Evolutionary conservation across 2,113 vertebrate genomes (phyloP).

Genomic region (Sinosuthora webbiana): DNA sequence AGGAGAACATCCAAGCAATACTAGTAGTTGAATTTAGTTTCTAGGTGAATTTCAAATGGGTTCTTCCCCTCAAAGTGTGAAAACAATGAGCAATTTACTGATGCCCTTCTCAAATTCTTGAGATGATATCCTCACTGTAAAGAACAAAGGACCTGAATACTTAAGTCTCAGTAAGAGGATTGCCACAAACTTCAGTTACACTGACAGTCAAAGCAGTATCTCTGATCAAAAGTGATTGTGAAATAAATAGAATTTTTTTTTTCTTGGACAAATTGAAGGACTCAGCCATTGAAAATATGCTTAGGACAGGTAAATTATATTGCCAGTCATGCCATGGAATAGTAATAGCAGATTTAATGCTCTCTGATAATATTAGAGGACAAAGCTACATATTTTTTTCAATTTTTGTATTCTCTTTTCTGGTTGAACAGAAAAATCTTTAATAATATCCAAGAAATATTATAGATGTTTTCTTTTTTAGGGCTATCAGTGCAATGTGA

Average conservation of each 20-base stretch:
- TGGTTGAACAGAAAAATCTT: not conserved
- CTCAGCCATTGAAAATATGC: not conserved
- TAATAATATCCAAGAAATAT: not conserved
- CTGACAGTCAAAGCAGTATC: not conserved
- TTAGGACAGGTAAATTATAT: not conserved
- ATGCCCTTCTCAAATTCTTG: not conserved
- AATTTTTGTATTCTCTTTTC: not conserved
- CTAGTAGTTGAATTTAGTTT: not conserved
- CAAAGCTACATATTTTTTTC: not conserved
- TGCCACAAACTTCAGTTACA: not conserved
- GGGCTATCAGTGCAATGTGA: not conserved
- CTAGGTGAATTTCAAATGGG: not conserved
- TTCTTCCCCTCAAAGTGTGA: not conserved
- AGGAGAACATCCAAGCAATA: not conserved
- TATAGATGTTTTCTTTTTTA: not conserved
- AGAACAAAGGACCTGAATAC: not conserved
- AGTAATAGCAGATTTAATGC: not conserved
- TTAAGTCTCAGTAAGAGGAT: not conserved
- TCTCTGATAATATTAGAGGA: not conserved
- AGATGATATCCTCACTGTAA: not conserved
- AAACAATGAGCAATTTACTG: not conserved
- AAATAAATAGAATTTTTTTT: not conserved
- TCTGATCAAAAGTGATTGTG: not conserved
- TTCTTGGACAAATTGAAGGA: not conserved
- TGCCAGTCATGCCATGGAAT: not conserved